Evolutionary conservation across 2,113 vertebrate species (phyloP), one percentile per base, ranked within the genome.

Genomic region (Psammodynastes pulverulentus): DNA sequence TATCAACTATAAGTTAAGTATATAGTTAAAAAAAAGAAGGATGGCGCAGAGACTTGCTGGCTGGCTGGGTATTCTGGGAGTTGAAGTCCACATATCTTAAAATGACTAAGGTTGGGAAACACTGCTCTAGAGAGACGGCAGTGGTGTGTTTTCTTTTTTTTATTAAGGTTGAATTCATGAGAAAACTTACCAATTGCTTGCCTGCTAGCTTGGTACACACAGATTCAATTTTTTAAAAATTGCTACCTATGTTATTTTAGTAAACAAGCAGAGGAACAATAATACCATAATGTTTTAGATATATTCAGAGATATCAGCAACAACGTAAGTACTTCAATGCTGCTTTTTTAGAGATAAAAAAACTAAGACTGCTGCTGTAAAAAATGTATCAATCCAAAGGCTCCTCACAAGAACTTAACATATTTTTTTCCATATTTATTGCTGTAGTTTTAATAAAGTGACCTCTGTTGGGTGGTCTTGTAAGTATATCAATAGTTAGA

Each of bases 301-400:
- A 9, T 45, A 45, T 52, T 58, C n/a, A 49, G 8, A 84, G 12
- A 79, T 39, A 24, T 34, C 9, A 48, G 58, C n/a, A 79, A 84
- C 54, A 43, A 19, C 43, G 29, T 19, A 84, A 56, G 52, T n/a
- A 39, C 21, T 34, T 26, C 53, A 46, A 4, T 48, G 56, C 48
- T 84, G 12, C 88, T 84, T 89, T 92, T 90, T 26, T 0, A 15
- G 72, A 23, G 53, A 93, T 52, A 93, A 88, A 95, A 95, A 84
- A 0, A 92, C 5, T 92, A 67, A n/a, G 62, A 67, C 15, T 67
- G 29, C 62, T n/a, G 29, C 12, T 12, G 2, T 67, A 67, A 67
- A 62, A n/a, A n/a, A 34, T n/a, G 62, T 67, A 67, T 67, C 29
- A n/a, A 15, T 67, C 12, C 29, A 67, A 67, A 62, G 29, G 10